Evolutionary conservation across 2,797 vertebrate species (phyloP).

Genomic region (Coranthus polyacanthus): DNA sequence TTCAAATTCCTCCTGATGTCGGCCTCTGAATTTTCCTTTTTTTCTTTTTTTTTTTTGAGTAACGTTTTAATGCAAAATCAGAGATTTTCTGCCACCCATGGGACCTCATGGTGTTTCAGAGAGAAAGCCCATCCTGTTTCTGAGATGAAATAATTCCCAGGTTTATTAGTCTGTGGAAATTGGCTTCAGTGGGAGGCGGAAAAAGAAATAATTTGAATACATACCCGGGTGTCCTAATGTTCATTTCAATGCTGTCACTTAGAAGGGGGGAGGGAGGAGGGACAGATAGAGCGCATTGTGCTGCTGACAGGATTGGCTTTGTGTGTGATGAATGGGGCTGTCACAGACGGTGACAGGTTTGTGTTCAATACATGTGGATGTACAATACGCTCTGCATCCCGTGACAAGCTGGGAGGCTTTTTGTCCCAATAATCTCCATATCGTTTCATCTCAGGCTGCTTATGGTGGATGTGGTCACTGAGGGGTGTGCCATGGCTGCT

Average conservation of each 20-base stretch:
- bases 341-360: slow-evolving; percentile 85
- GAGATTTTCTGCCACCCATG: slow-evolving; percentile 27
- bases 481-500: slow-evolving; percentile 68
- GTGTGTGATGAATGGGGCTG: slow-evolving; percentile 89
- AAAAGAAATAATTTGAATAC: slow-evolving; percentile 84
- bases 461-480: slow-evolving; percentile 78
- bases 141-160: slow-evolving; percentile 73
- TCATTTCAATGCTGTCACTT: slow-evolving; percentile 86
- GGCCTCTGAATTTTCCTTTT: too few species aligned
- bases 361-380: slow-evolving; percentile 89
- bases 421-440: slow-evolving; percentile 84
- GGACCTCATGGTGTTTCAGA: slow-evolving; percentile 36
- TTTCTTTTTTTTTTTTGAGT: not conserved
- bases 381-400: slow-evolving; percentile 86
- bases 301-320: slow-evolving; percentile 86
- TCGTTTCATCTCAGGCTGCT: slow-evolving; percentile 81
- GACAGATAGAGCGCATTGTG: slow-evolving; percentile 71
- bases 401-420: slow-evolving; percentile 86
- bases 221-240: slow-evolving; percentile 78
- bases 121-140: slow-evolving; percentile 26
- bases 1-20: too few species aligned
- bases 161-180: slow-evolving; percentile 83
- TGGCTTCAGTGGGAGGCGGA: slow-evolving; percentile 76
- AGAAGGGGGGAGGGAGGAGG: slow-evolving; percentile 70
- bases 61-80: not conserved